A percentile compares a stretch with the other conserved stretches of the same genome.
Evolutionary conservation across 30 jellyfish, hydroid and myxozoan genomes (phyloP).

Genomic region (Aurelia sp.): DNA sequence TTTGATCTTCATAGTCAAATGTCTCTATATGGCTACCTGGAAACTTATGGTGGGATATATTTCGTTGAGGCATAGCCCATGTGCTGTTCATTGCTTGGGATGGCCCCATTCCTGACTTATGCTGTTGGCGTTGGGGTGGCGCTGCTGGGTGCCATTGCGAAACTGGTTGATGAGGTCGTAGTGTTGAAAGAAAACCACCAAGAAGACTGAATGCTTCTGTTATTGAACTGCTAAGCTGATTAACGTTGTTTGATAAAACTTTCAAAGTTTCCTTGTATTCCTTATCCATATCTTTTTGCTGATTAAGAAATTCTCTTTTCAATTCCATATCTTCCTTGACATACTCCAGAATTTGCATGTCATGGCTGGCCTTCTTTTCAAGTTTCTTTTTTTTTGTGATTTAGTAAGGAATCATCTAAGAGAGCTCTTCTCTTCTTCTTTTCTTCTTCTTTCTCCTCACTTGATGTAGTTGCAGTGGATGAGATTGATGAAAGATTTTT

Average conservation of each 20-base stretch:
- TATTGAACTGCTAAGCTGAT: slow-evolving; percentile 14
- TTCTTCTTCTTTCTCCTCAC: slow-evolving; percentile 12
- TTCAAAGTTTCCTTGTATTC: slow-evolving; percentile 26
- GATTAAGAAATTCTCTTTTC: slow-evolving; percentile 4
- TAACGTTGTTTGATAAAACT: slow-evolving; percentile 4
- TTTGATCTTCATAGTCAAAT: background rate
- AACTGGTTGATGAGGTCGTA: slow-evolving; percentile 11
- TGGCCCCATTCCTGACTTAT: slow-evolving; percentile 12
- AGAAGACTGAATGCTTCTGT: background rate
- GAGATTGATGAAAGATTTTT: background rate
- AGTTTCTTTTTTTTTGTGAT: slow-evolving; percentile 23
- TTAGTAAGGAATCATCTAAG: slow-evolving; percentile 19
- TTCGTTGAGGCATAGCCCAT: slow-evolving; percentile 19
- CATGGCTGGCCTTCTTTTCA: background rate
- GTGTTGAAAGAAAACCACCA: slow-evolving; percentile 6
- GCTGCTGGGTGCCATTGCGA: slow-evolving; percentile 16
- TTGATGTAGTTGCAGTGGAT: background rate
- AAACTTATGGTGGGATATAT: background rate
- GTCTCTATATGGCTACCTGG: slow-evolving; percentile 1
- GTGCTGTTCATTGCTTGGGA: background rate
- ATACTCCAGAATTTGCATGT: background rate
- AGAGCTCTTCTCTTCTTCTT: slow-evolving; percentile 18
- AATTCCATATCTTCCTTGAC: slow-evolving; percentile 17
- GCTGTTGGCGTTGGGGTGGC: background rate
- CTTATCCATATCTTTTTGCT: slow-evolving; percentile 9